Evolutionary conservation across 2,888 invertebrate species (phyloP), one percentile per base, ranked within the genome.

Genomic region (Hirtodrosophila cameraria): DNA sequence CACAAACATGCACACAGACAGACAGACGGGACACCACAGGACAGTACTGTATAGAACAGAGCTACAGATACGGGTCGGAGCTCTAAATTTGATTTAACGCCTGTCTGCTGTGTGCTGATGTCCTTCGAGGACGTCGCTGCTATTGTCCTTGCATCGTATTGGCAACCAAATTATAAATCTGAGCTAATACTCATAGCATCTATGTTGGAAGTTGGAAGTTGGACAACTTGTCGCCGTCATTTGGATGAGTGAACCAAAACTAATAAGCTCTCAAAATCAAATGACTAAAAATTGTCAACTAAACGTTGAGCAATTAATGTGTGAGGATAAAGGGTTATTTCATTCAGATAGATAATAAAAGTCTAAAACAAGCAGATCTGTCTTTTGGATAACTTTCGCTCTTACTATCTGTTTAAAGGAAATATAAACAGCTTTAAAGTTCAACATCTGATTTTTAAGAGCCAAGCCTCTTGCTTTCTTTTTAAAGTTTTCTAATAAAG

Each of bases 151-250:
- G 60, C n/a, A 23, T 16, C 15, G 43, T 13, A 30, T 42, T 49
- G 54, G 43, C 55, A 18, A 30, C 33, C 16, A 25, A 39, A 53
- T 49, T 42, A 54, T 16, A 42, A 38, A 63, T 50, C 18, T 35
- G 18, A 52, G 33, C 1, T 18, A 27, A 35, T 15, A 71, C 13
- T 38, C 31, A n/a, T 30, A 49, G 43, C 61, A 36, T 23, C 7
- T 23, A 8, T n/a, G n/a, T n/a, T n/a, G n/a, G n/a, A 54, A 38
- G 59, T 43, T 55, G 38, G 5, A 33, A 43, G 45, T 39, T 52
- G 50, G 86, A 62, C 79, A 70, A 63, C 20, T 62, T 77, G 77
- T 68, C 77, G 82, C 78, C 77, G 18, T 35, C 57, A 16, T 45
- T 52, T 36, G 74, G 33, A 27, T 4, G 45, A 68, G 30, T 31